A percentile compares a stretch with the other conserved stretches of the same genome.
phyloP scores from a whole-genome alignment of 2,797 vertebrate species.

The Oreortyx pictus region DNA sequence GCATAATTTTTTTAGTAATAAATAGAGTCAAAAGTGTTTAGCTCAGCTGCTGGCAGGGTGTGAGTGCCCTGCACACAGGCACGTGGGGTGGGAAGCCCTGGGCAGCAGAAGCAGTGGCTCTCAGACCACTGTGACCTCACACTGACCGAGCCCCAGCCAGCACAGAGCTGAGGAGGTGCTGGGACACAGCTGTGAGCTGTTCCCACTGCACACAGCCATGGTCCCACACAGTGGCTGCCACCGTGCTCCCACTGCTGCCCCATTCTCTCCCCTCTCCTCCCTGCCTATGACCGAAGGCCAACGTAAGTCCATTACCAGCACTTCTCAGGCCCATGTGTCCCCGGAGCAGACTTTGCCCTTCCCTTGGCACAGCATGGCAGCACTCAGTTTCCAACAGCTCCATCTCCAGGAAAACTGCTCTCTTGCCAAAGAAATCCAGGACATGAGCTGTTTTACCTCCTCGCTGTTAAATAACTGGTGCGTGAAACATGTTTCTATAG shows the following conservation, averaged over 20 bases:
- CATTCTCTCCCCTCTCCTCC: neutral
- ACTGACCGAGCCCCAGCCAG: neutral
- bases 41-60: slow-evolving; percentile 41
- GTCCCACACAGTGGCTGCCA: neutral
- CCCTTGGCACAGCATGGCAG: fast-evolving
- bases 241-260: neutral
- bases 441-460: neutral
- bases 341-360: fast-evolving
- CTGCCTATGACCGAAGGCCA: neutral
- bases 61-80: neutral
- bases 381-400: neutral
- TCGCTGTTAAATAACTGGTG: neutral
- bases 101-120: neutral
- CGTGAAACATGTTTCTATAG: neutral
- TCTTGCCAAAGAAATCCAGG: neutral
- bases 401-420: neutral
- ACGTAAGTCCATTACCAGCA: neutral
- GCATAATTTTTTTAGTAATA: slow-evolving; percentile 72
- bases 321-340: neutral
- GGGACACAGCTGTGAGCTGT: fast-evolving
- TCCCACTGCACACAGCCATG: fast-evolving
- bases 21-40: slow-evolving; percentile 57
- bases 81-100: neutral
- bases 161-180: fast-evolving
- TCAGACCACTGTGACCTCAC: neutral